Evolutionary conservation across 2,113 vertebrate genomes (phyloP).

Genomic region (Alethe diademata): DNA sequence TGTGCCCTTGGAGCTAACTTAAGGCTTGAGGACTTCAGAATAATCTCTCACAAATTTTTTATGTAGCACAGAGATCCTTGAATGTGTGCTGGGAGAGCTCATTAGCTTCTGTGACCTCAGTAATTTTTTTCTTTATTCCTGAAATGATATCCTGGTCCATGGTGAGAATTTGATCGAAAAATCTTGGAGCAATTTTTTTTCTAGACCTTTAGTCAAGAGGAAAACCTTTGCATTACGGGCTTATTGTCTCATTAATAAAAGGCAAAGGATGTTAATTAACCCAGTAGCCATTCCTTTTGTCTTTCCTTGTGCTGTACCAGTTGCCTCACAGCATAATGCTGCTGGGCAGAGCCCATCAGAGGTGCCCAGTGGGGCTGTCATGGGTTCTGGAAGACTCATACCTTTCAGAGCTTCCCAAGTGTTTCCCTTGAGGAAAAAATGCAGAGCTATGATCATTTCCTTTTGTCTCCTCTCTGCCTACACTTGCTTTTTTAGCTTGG

Average conservation of each 20-base stretch:
- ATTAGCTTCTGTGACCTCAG: background rate
- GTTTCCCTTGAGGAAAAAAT: background rate
- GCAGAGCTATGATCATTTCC: background rate
- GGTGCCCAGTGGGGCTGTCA: background rate
- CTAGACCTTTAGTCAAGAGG: background rate
- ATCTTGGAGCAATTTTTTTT: background rate
- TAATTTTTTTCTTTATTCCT: background rate
- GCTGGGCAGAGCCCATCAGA: background rate
- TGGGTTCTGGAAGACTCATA: background rate
- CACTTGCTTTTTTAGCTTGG: background rate
- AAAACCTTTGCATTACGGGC: background rate
- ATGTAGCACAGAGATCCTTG: background rate
- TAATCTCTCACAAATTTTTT: background rate
- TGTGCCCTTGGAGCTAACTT: background rate
- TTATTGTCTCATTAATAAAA: background rate
- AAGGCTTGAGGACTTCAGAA: background rate
- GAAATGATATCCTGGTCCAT: background rate
- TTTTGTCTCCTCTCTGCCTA: background rate
- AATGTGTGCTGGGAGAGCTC: background rate
- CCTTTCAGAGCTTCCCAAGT: background rate
- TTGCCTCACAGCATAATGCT: background rate
- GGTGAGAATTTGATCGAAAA: background rate
- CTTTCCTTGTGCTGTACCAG: background rate
- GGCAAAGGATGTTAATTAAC: background rate
- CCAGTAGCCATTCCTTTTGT: background rate